Base-by-base conservation (phyloP, 2,797 vertebrate genomes). In the Sparus aurata region DNA sequence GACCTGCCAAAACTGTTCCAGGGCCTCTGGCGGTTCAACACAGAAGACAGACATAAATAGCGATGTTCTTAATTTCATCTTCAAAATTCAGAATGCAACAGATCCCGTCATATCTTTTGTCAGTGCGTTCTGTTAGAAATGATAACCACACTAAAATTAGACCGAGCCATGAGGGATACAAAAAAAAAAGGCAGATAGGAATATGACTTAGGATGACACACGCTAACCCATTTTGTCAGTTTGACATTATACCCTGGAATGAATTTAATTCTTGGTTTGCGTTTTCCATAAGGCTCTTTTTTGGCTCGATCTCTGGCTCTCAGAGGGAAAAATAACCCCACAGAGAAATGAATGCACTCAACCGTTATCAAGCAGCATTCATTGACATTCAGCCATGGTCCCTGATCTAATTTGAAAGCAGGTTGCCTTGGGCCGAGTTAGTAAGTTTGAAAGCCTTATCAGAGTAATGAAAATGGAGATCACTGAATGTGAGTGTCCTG, bases 341-440 rank as follows among this genome's bases (percentile, higher is more conserved):
- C 41, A 68, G 65, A 83, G 75, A 79, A 74, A 69, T 60, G 41
- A 50, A 81, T 18, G 38, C 78, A 84, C 70, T 76, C 50, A 63
- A 38, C 59, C 55, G 25, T 75, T 73, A 77, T 82, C 73, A 81
- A 75, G 74, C 73, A 69, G 60, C 38, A 20, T 73, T 83, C 84
- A 83, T 82, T 84, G 73, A 87, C 78, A 72, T 86, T 81, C 85
- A 88, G 72, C 84, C 76, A 20, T 23, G 62, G 61, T 85, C 68
- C 70, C 84, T 68, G 66, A 87, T 89, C 70, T 90, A 76, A 90
- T 91, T 85, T 83, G 68, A 87, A 83, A 78, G 80, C 82, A 62
- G 60, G 79, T 67, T 69, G 87, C 90, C 87, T 85, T 43, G 11
- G 79, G 91, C 79, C 74, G 60, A 79, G 60, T 82, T 88, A 68